A percentile compares a stretch with the other conserved stretches of the same genome.
Conservation (phyloP, 1,140 invertebrate genomes). For the Liolophura sinensis region DNA sequence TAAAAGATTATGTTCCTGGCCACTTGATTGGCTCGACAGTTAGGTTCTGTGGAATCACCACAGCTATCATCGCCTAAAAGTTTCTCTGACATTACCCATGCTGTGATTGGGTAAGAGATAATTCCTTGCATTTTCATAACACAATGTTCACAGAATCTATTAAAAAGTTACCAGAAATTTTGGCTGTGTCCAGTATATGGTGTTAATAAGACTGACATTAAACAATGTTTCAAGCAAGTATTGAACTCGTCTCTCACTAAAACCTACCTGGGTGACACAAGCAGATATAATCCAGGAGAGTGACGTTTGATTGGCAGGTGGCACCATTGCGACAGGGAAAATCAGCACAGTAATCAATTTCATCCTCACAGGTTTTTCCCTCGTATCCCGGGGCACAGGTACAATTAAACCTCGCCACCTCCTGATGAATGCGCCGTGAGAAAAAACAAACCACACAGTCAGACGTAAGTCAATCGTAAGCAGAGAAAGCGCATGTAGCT, state of each 20-base stretch:
- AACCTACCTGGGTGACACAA: conserved; percentile 15
- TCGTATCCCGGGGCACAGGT: conserved; percentile 68
- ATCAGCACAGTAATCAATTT: conserved; percentile 32
- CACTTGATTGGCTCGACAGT: no score
- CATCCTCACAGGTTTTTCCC: conserved; percentile 39
- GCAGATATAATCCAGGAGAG: conserved; percentile 1
- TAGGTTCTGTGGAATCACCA: no score
- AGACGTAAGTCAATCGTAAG: background rate
- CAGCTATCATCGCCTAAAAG: no score
- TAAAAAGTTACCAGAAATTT: no score
- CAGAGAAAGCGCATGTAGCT: background rate
- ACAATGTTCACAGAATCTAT: no score
- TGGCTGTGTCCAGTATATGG: no score
- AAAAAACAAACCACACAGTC: conserved; percentile 1
- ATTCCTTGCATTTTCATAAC: no score
- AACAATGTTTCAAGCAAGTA: no score
- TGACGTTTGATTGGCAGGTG: conserved; percentile 17
- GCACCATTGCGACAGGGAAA: conserved; percentile 70
- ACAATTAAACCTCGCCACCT: conserved; percentile 63
- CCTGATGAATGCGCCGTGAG: conserved; percentile 4
- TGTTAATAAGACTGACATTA: no score
- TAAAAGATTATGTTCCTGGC: no score
- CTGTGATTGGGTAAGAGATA: no score
- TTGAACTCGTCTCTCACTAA: background rate
- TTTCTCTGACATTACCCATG: no score